Conservation (phyloP, 2,113 vertebrate genomes). For the Stercorarius parasiticus region DNA sequence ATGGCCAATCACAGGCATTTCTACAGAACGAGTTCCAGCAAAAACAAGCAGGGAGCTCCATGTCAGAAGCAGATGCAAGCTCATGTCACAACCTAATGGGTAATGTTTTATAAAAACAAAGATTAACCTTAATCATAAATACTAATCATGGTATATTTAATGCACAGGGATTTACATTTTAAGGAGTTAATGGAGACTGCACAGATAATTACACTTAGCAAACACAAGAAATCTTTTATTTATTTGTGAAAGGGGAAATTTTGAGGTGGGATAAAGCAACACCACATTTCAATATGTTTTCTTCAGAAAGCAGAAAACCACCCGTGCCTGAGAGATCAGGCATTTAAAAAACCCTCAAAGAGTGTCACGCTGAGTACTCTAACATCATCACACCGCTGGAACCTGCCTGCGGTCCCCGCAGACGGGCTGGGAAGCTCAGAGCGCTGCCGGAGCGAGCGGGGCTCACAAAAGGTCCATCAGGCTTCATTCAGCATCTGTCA, state of each 20-base stretch:
- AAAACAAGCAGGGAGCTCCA: neutral
- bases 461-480: neutral
- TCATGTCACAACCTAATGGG: neutral
- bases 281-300: neutral
- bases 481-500: neutral
- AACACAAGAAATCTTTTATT: neutral
- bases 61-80: neutral
- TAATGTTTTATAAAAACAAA: neutral
- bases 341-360: neutral
- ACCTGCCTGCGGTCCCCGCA: rapidly evolving
- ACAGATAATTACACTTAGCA: neutral
- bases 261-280: neutral
- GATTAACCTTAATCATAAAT: neutral
- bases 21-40: neutral
- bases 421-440: neutral
- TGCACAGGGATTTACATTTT: neutral
- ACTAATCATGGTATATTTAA: neutral
- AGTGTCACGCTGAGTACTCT: rapidly evolving
- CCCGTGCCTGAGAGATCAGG: neutral
- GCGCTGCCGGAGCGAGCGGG: neutral
- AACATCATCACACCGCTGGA: rapidly evolving
- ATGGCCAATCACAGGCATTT: neutral
- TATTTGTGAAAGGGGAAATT: neutral
- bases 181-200: neutral
- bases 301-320: neutral